phyloP scores from a whole-genome alignment of 2,797 vertebrate genomes.

The Myioborus miniatus region DNA sequence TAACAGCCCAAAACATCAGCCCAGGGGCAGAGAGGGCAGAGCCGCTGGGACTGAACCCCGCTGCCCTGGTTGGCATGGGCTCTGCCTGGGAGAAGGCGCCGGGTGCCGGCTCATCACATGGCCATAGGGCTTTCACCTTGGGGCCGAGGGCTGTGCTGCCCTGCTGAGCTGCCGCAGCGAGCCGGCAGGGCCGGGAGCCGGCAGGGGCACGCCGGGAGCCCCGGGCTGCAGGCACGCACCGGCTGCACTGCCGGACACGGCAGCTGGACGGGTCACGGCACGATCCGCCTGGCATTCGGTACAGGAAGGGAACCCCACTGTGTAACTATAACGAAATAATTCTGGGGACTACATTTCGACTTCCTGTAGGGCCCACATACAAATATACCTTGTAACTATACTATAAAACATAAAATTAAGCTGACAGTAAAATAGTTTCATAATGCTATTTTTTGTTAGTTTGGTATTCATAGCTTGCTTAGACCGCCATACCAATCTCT shows the following conservation, averaged over 20 bases:
- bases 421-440: neutral
- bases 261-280: neutral
- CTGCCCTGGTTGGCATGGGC: rapidly evolving
- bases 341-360: neutral
- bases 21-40: no score
- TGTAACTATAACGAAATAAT: neutral
- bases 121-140: rapidly evolving
- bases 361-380: neutral
- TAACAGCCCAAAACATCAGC: rapidly evolving
- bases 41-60: rapidly evolving
- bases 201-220: no score
- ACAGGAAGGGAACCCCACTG: neutral
- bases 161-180: rapidly evolving
- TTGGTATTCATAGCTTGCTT: neutral
- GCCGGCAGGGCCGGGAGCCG: rapidly evolving
- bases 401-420: neutral
- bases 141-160: rapidly evolving
- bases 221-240: rapidly evolving
- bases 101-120: rapidly evolving
- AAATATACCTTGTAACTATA: neutral
- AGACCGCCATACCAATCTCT: neutral
- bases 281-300: rapidly evolving
- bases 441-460: neutral
- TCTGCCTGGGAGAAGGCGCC: neutral
- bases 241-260: rapidly evolving